Base-by-base conservation (phyloP, 2,113 vertebrate species). In the Clupea harengus region DNA sequence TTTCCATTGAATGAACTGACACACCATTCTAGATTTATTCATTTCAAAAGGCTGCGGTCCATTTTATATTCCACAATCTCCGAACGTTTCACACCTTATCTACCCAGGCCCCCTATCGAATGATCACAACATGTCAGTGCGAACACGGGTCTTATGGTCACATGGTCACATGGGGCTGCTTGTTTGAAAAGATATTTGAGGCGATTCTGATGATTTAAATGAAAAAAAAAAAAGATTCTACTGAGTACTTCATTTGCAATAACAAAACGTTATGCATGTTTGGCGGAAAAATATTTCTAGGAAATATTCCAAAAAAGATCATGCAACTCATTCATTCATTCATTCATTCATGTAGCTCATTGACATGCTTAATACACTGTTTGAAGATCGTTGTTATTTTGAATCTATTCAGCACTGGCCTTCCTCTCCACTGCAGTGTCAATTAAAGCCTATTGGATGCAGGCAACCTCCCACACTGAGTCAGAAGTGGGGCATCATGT, bases 401-500 rank as follows among this genome's bases (percentile, higher is more conserved):
- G 72, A 78, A 5, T 2, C 15, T 78, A 6, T 78, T 78, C 28
- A 5, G 72, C 25, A 3, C 4, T 32, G 28, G 72, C 2, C 4
- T 78, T 32, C 11, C 28, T 15, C 11, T 78, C 13, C 7, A 64
- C 60, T 13, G 64, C 11, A 72, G 25, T 72, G 52, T 72, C 85
- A 81, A 5, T 50, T 15, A 75, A 64, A 81, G 67, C 80, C 84
- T 28, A 18, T 52, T 81, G 72, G 67, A 83, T 60, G 81, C 85
- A 0, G 75, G 78, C 80, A 18, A 32, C 25, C 86, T 81, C 81
- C 25, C 72, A 78, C 28, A 78, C 28, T 39, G 28, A 78, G 28
- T 44, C 72, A 78, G 17, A 83, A 87, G 78, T 57, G 84, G 75
- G 54, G 39, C 89, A 90, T 45, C 82, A 60, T 72, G 80, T 72